Evolutionary conservation across 2,113 vertebrate species (phyloP).

Genomic region (Toxotes jaculatrix): DNA sequence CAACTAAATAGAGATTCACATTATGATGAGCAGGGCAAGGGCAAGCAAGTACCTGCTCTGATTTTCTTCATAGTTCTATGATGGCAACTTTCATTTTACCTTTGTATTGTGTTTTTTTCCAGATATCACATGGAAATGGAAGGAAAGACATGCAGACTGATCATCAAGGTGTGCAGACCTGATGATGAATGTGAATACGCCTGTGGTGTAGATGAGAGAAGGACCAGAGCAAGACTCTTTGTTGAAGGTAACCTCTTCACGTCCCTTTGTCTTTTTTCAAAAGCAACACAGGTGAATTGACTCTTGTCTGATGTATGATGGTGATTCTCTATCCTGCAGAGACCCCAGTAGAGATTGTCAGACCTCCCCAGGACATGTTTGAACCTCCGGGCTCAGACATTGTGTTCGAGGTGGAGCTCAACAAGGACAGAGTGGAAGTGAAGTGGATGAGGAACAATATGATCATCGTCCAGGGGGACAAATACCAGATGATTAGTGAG

Average conservation of each 20-base stretch:
- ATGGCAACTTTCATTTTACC: neutral
- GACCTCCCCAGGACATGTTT: constrained; percentile 92
- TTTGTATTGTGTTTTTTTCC: neutral
- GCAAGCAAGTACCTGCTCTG: neutral
- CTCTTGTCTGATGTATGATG: neutral
- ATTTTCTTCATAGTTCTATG: neutral
- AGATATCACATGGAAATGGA: constrained; percentile 97
- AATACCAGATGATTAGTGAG: constrained; percentile 99
- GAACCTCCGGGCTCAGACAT: constrained; percentile 93
- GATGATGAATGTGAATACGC: constrained; percentile 98
- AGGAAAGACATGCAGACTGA: constrained; percentile 89
- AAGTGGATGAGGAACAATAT: constrained; percentile 99
- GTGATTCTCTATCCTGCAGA: constrained; percentile 81
- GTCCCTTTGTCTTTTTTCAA: neutral
- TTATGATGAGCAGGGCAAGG: too few relatives aligned
- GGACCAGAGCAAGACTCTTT: constrained; percentile 95
- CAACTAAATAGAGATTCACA: too few relatives aligned
- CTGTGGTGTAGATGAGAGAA: constrained; percentile 95
- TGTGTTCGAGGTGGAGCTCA: constrained; percentile 93
- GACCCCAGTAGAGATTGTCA: constrained; percentile 96
- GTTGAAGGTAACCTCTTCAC: constrained; percentile 89
- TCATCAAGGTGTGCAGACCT: constrained; percentile 92
- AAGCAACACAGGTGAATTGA: neutral
- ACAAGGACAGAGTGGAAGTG: constrained; percentile 97
- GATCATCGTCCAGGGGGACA: constrained; percentile 96